Conservation (phyloP, 1,140 invertebrate species). For the Pseudomyrmex dendroicus region DNA sequence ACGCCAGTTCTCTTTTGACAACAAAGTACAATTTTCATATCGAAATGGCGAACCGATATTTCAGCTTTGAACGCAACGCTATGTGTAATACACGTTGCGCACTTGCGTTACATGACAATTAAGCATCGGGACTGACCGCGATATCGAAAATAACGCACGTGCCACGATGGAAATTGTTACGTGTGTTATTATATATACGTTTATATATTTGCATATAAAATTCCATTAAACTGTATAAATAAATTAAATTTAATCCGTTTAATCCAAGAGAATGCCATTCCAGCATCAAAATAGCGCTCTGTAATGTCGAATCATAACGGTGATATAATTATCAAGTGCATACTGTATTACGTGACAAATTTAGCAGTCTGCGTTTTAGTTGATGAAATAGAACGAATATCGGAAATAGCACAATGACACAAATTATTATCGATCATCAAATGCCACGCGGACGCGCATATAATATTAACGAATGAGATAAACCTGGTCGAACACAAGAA, state of each 20-base stretch:
- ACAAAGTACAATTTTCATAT: background rate
- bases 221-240: constrained; percentile 13
- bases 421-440: constrained; percentile 35
- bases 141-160: constrained; percentile 21
- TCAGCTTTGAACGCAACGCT: background rate
- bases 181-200: background rate
- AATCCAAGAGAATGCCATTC: background rate
- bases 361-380: constrained; percentile 18
- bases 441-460: background rate
- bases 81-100: background rate
- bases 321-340: constrained; percentile 50
- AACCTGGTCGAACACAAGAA: background rate
- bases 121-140: background rate
- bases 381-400: background rate
- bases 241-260: constrained; percentile 33
- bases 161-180: background rate
- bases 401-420: constrained; percentile 30
- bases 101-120: constrained; percentile 6
- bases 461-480: constrained; percentile 17
- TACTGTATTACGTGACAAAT: constrained; percentile 32
- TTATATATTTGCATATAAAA: background rate
- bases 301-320: constrained; percentile 3
- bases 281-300: constrained; percentile 11
- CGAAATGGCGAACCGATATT: background rate
- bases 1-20: background rate